Percentiles rank a stretch among this genome's conserved stretches.
Conservation (phyloP, 30 jellyfish, hydroid and myxozoan species). For the Catostylus mosaicus region DNA sequence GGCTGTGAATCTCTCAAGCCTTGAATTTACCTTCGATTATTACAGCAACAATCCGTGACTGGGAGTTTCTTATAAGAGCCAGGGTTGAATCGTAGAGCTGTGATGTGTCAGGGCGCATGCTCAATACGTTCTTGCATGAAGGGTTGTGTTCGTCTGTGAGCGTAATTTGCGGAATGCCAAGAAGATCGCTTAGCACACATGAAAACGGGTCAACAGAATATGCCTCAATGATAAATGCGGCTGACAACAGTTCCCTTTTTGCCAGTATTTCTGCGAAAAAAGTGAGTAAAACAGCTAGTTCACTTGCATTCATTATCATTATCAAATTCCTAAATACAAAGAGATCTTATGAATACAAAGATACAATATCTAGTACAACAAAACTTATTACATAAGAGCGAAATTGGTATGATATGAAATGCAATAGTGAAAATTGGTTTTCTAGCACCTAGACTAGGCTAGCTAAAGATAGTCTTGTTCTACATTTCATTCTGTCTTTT, state of each 20-base stretch:
- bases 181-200: slow-evolving; percentile 77
- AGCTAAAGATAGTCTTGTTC: too few species aligned
- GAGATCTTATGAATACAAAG: too few species aligned
- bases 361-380: too few species aligned
- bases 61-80: slow-evolving; percentile 64
- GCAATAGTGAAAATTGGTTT: too few species aligned
- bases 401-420: too few species aligned
- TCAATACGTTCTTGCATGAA: slow-evolving; percentile 68
- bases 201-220: slow-evolving; percentile 70
- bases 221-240: slow-evolving; percentile 77
- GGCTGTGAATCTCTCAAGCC: too few species aligned
- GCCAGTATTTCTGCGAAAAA: slow-evolving; percentile 25
- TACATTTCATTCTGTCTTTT: too few species aligned
- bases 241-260: slow-evolving; percentile 39
- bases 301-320: too few species aligned
- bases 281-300: too few species aligned
- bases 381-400: too few species aligned
- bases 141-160: slow-evolving; percentile 79
- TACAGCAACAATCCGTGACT: slow-evolving; percentile 76
- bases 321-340: too few species aligned
- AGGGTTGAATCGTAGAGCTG: slow-evolving; percentile 69
- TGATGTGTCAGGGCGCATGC: slow-evolving; percentile 83
- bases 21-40: slow-evolving; percentile 65
- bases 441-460: too few species aligned
- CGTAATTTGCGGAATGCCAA: slow-evolving; percentile 77